Evolutionary conservation across 2,888 invertebrate species (phyloP).

Genomic region (Leucozona laternaria): DNA sequence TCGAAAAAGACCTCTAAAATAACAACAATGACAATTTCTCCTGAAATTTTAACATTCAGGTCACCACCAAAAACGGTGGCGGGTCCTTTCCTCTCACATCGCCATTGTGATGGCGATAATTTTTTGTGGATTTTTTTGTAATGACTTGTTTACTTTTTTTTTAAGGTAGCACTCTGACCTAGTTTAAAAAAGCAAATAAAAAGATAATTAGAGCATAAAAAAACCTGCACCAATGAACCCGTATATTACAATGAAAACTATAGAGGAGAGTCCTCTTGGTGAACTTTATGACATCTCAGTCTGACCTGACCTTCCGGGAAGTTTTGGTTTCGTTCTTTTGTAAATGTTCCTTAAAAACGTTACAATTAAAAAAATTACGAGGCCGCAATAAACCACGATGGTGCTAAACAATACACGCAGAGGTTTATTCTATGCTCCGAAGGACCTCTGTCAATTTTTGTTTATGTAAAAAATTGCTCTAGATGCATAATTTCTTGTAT

Average conservation of each 20-base stretch:
- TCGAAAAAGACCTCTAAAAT: conserved; percentile 1
- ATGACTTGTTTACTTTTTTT: conserved; percentile 71
- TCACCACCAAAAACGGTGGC: conserved; percentile 32
- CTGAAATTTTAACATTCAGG: conserved; percentile 61
- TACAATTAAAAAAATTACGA: conserved; percentile 73
- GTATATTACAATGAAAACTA: conserved; percentile 33
- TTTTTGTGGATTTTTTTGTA: conserved; percentile 70
- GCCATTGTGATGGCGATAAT: conserved; percentile 42
- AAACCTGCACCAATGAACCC: conserved; percentile 61
- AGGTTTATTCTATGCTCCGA: background rate
- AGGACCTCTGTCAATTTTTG: conserved; percentile 43
- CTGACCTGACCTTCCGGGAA: conserved; percentile 48
- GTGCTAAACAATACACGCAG: conserved; percentile 27
- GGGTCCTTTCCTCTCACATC: background rate
- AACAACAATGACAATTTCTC: conserved; percentile 8
- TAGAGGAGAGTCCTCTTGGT: background rate
- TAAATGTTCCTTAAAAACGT: conserved; percentile 56
- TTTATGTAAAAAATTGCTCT: conserved; percentile 70
- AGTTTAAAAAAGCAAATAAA: conserved; percentile 74
- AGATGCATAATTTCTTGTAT: conserved; percentile 69
- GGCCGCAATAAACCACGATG: conserved; percentile 59
- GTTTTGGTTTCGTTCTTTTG: background rate
- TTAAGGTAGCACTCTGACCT: conserved; percentile 26
- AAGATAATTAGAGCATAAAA: conserved; percentile 74
- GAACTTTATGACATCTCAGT: conserved; percentile 31